These are phyloP conservation scores for Arvicanthis niloticus DNA, from an alignment of 2,113 vertebrate species.

Conservation along the genomic window DNA sequence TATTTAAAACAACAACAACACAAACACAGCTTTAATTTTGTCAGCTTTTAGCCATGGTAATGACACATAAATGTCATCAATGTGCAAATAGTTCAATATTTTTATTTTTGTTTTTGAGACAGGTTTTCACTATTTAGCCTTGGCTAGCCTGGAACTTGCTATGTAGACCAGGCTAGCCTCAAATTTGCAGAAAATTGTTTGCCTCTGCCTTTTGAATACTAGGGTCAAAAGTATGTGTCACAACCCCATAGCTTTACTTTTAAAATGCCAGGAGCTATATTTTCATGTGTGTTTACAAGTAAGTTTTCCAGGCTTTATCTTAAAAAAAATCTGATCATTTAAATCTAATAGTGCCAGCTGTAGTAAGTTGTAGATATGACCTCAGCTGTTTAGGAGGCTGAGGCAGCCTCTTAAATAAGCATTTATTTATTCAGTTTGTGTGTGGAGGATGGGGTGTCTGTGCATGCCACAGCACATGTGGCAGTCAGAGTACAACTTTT, in stretches of 20 bases:
- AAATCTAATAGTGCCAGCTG: not conserved
- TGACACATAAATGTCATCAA: not conserved
- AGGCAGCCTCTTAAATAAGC: not conserved
- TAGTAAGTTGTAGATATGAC: not conserved
- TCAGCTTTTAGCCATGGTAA: not conserved
- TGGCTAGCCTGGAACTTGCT: not conserved
- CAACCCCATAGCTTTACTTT: not conserved
- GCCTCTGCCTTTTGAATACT: not conserved
- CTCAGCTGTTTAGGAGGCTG: not conserved
- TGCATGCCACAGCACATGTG: not conserved
- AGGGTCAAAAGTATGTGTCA: not conserved
- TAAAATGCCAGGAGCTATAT: not conserved
- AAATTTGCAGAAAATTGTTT: not conserved
- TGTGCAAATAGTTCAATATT: not conserved
- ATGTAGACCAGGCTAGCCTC: not conserved
- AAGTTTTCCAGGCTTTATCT: not conserved
- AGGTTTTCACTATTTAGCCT: not conserved
- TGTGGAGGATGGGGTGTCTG: no score
- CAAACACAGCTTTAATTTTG: not conserved
- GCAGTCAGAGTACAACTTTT: not conserved
- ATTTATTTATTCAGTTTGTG: not conserved
- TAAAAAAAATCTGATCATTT: not conserved
- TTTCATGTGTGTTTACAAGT: not conserved
- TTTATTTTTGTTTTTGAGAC: not conserved
- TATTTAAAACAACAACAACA: not conserved